phyloP scores from a whole-genome alignment of 2,113 vertebrate genomes.

The Melanostigma gelatinosum region DNA sequence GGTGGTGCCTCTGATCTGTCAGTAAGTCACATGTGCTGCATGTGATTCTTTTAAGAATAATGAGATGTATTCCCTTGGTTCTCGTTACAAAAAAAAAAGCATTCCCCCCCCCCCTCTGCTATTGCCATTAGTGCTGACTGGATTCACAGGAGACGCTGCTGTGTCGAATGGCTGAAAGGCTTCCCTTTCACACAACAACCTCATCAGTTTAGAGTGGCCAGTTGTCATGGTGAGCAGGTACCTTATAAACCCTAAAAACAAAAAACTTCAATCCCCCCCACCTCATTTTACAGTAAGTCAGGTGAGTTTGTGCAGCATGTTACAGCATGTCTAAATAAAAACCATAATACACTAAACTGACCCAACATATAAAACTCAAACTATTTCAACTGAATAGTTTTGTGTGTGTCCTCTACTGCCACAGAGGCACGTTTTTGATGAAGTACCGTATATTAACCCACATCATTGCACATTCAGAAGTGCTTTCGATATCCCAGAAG shows the following conservation, averaged over 20 bases:
- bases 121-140: conserved; percentile 65
- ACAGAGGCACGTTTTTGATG: neutral
- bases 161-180: conserved; percentile 39
- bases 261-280: neutral
- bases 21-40: neutral
- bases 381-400: neutral
- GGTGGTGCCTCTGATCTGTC: conserved; percentile 41
- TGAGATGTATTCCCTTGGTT: conserved; percentile 68
- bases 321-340: neutral
- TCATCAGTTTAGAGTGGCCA: conserved; percentile 36
- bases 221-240: conserved; percentile 40
- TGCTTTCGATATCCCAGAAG: neutral
- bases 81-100: conserved; percentile 51
- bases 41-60: conserved; percentile 19
- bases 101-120: neutral
- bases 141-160: conserved; percentile 60
- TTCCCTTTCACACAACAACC: conserved; percentile 29
- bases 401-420: neutral
- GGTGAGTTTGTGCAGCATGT: neutral
- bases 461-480: neutral
- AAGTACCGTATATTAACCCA: neutral
- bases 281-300: conserved; percentile 13
- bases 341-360: neutral
- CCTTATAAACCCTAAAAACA: neutral
- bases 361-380: too few species aligned